Base-by-base conservation (phyloP, 2,888 invertebrate genomes). In the Strigamia crassipes region DNA sequence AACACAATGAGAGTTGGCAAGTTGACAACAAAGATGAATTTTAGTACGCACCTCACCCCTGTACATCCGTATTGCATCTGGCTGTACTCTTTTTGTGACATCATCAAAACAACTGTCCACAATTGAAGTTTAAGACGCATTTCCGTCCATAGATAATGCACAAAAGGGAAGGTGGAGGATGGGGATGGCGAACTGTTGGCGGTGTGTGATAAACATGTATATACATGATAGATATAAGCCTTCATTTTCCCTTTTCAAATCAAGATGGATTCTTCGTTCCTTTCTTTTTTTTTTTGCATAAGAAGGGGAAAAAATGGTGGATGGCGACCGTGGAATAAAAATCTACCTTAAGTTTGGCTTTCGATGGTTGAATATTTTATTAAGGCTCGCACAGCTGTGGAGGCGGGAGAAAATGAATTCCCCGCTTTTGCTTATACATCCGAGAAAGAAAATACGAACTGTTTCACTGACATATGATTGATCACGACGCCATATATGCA, bases 351-450 rank as follows among this genome's bases (percentile, higher is more conserved):
- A 61, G 61, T 66, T 66, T 66, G 61, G 61, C 61, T 66, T 66
- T 66, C 61, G 61, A 66, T 66, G 61, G 61, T 66, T 66, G 61
- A 66, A 66, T 66, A 66, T 66, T 66, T 66, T 66, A 66, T 66
- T 66, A 66, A 66, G 61, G 61, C 61, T 23, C 61, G 18, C 61
- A 66, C 61, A 66, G 61, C 61, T 66, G 61, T 66, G 61, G 61
- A 66, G 61, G 61, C 61, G 23, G 61, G 61, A 66, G 61, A 66
- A 66, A 66, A 66, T 66, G 61, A 66, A 66, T 66, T 66, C 61
- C 61, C 61, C 61, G 13, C 61, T 18, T 23, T 66, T 66, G 61
- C 61, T 66, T 66, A 66, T 66, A 66, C 61, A 66, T 66, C 61
- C 8, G 21, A 23, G 61, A 66, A 66, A 66, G 61, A 66, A 66